phyloP scores from a whole-genome alignment of 2,113 vertebrate genomes.

The Pungitius pungitius region DNA sequence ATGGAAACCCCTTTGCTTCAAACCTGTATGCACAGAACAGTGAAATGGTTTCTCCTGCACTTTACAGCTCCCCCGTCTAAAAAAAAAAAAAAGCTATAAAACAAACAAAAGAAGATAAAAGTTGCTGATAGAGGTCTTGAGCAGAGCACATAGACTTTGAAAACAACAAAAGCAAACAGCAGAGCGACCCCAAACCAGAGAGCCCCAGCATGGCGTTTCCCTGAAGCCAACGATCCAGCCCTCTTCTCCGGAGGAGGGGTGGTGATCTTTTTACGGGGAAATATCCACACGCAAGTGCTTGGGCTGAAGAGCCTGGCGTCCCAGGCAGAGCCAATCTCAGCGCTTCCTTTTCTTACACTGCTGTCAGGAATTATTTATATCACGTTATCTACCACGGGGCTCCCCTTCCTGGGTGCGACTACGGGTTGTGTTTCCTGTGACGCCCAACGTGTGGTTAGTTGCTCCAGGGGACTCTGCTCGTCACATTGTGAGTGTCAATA shows the following conservation, averaged over 20 bases:
- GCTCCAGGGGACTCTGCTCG: not conserved
- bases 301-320: slow-evolving; percentile 51
- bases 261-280: slow-evolving; percentile 69
- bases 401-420: slow-evolving; percentile 14
- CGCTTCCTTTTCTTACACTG: slow-evolving; percentile 41
- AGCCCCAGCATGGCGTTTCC: slow-evolving; percentile 57
- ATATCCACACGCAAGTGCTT: slow-evolving; percentile 66
- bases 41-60: not conserved
- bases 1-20: not conserved
- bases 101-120: slow-evolving; percentile 19
- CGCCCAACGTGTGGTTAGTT: not conserved
- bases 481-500: no score
- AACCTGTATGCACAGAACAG: not conserved
- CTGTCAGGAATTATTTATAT: slow-evolving; percentile 64
- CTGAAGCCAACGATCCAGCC: slow-evolving; percentile 68
- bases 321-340: slow-evolving; percentile 66
- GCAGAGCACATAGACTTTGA: slow-evolving; percentile 54
- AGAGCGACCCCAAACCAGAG: slow-evolving; percentile 55
- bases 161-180: slow-evolving; percentile 63
- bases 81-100: slow-evolving; percentile 26
- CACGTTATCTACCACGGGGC: slow-evolving; percentile 23
- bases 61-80: slow-evolving; percentile 11
- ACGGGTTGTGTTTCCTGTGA: slow-evolving; percentile 16
- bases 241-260: slow-evolving; percentile 62
- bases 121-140: slow-evolving; percentile 56